These are phyloP conservation scores for Gasterosteus aculeatus DNA, from an alignment of 2,113 vertebrate species.

Conservation along the genomic window DNA sequence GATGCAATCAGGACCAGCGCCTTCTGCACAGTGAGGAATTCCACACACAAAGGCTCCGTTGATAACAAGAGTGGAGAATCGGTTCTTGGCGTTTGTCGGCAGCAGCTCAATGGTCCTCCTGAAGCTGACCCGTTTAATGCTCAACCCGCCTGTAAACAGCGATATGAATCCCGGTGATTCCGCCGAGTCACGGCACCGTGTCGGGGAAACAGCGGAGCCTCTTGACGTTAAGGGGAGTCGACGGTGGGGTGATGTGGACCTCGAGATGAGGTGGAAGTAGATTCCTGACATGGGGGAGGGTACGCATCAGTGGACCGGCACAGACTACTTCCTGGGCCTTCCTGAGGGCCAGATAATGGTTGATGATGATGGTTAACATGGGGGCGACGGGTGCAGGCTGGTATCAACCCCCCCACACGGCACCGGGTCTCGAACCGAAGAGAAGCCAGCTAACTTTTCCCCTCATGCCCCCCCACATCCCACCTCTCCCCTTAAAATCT, in stretches of 20 bases:
- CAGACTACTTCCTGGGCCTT: slow-evolving; percentile 49
- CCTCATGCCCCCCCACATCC: neutral
- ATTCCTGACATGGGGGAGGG: slow-evolving; percentile 14
- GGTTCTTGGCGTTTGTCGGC: slow-evolving; percentile 27
- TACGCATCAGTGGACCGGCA: slow-evolving; percentile 36
- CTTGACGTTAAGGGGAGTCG: slow-evolving; percentile 15
- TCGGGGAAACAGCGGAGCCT: neutral
- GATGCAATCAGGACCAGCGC: slow-evolving; percentile 20
- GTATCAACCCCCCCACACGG: slow-evolving; percentile 28
- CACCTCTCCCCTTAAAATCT: neutral
- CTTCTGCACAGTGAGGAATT: slow-evolving; percentile 32
- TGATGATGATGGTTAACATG: slow-evolving; percentile 48
- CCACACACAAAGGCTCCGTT: slow-evolving; percentile 53
- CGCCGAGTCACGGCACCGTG: neutral
- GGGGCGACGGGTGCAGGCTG: slow-evolving; percentile 51
- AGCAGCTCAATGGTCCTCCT: slow-evolving; percentile 47
- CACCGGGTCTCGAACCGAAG: slow-evolving; percentile 39
- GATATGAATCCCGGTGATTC: slow-evolving; percentile 16
- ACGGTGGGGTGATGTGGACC: slow-evolving; percentile 5
- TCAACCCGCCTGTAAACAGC: slow-evolving; percentile 49
- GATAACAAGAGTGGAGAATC: slow-evolving; percentile 38
- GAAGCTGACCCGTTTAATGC: slow-evolving; percentile 33
- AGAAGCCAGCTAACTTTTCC: slow-evolving; percentile 24
- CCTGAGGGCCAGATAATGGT: slow-evolving; percentile 45
- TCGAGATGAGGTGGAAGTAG: slow-evolving; percentile 20